Evolutionary conservation across 2,888 invertebrate genomes (phyloP).

Genomic region (Lacanobia oleracea): DNA sequence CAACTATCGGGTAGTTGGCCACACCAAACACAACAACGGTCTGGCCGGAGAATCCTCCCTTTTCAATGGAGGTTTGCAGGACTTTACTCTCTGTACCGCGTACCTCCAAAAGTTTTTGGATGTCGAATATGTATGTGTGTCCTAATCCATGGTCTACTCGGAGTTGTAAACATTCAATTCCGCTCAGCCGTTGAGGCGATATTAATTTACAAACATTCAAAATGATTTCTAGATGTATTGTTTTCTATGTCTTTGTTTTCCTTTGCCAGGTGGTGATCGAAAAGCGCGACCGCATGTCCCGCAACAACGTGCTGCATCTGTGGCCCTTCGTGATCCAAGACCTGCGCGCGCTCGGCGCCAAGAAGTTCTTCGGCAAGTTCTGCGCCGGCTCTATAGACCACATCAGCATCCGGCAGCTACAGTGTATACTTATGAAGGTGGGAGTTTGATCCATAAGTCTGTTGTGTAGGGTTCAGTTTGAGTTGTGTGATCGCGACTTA

Average conservation of each 20-base stretch:
- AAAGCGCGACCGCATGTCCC: slow-evolving; percentile 97
- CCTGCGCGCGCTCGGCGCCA: slow-evolving; percentile 97
- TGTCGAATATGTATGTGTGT: too few relatives aligned
- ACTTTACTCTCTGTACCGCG: too few relatives aligned
- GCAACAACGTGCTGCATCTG: slow-evolving; percentile 99
- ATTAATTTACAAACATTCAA: too few relatives aligned
- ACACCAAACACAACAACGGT: too few relatives aligned
- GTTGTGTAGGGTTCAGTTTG: neutral
- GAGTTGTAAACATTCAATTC: too few relatives aligned
- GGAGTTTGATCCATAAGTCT: too few relatives aligned
- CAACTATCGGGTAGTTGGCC: too few relatives aligned
- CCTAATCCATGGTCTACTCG: too few relatives aligned
- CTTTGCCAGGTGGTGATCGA: slow-evolving; percentile 94
- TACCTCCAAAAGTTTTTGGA: too few relatives aligned
- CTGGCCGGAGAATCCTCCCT: too few relatives aligned
- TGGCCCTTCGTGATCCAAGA: slow-evolving; percentile 99
- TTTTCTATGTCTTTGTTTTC: neutral
- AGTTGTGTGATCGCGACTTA: neutral
- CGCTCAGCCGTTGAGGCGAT: too few relatives aligned
- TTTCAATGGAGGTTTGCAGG: too few relatives aligned
- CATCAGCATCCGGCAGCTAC: slow-evolving; percentile 98
- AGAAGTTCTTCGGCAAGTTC: slow-evolving; percentile 99
- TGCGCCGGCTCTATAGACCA: slow-evolving; percentile 99
- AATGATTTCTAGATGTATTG: neutral
- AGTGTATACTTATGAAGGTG: slow-evolving; percentile 98